These are phyloP conservation scores for Zonotrichia albicollis DNA, from an alignment of 2,797 vertebrate species.

Conservation along the genomic window DNA sequence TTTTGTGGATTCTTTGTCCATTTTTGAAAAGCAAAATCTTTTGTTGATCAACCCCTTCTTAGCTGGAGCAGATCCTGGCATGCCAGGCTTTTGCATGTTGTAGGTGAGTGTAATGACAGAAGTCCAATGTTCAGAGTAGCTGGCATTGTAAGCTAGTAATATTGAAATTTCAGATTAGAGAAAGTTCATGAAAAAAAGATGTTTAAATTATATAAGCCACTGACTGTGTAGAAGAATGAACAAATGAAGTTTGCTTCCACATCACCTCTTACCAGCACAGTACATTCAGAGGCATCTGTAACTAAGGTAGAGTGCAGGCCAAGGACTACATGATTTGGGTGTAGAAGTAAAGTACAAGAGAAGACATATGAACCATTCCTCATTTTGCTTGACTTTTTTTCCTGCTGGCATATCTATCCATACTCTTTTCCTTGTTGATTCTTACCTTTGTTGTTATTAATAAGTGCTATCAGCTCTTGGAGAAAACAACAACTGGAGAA, in stretches of 20 bases:
- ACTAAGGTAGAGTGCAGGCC: background rate
- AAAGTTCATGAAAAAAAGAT: background rate
- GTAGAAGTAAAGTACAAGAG: background rate
- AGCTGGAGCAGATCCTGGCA: background rate
- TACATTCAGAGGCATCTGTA: background rate
- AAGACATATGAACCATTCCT: background rate
- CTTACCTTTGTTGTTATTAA: background rate
- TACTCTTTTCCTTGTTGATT: background rate
- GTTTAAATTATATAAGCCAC: background rate
- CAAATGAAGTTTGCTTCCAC: background rate
- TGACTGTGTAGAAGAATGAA: background rate
- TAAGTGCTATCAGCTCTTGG: background rate
- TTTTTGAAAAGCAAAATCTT: constrained; percentile 53
- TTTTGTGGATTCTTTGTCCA: constrained; percentile 11
- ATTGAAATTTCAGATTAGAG: background rate
- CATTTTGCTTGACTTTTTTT: background rate
- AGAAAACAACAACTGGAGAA: background rate
- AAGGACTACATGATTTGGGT: background rate
- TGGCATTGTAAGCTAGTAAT: background rate
- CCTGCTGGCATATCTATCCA: background rate
- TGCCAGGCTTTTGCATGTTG: background rate
- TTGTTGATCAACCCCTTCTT: background rate
- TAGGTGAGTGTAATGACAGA: background rate
- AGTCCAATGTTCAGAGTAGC: background rate
- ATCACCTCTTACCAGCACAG: background rate